These are phyloP conservation scores for Elegia similella DNA, from an alignment of 2,888 invertebrate genomes.

Conservation along the genomic window DNA sequence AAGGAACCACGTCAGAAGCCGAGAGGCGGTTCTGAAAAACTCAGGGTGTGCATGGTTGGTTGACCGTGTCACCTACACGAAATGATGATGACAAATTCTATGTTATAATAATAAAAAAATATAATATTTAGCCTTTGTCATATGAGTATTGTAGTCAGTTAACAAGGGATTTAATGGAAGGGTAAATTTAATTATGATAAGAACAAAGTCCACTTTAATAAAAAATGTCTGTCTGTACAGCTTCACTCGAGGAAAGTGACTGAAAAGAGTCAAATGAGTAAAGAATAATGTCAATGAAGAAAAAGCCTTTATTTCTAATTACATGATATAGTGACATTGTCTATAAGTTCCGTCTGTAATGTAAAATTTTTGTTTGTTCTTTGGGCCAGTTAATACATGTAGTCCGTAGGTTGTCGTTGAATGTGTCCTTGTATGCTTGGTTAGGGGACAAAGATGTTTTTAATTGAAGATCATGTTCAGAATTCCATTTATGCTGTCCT, in stretches of 20 bases:
- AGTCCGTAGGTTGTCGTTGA: not conserved
- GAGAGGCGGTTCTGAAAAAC: no score
- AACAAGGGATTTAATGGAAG: not conserved
- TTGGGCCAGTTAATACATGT: no score
- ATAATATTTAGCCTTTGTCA: no score
- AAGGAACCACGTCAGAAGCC: no score
- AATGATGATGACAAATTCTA: no score
- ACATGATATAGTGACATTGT: not conserved
- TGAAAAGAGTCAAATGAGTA: conserved; percentile 23
- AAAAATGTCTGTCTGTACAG: conserved; percentile 20
- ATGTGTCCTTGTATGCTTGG: not conserved
- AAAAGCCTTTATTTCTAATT: conserved; percentile 39
- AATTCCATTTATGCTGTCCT: no score
- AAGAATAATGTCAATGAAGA: conserved; percentile 40
- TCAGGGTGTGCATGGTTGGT: no score
- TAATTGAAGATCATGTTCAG: no score
- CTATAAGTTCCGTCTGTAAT: not conserved
- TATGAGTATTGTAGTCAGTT: no score
- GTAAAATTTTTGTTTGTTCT: not conserved
- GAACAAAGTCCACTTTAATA: conserved; percentile 18
- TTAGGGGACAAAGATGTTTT: not conserved
- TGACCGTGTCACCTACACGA: no score
- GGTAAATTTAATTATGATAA: conserved; percentile 1
- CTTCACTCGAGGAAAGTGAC: conserved; percentile 4
- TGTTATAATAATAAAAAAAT: no score